Percentiles rank a stretch among this genome's conserved stretches.
Conservation (phyloP, 2,797 vertebrate genomes). For the Buphagus erythrorhynchus region DNA sequence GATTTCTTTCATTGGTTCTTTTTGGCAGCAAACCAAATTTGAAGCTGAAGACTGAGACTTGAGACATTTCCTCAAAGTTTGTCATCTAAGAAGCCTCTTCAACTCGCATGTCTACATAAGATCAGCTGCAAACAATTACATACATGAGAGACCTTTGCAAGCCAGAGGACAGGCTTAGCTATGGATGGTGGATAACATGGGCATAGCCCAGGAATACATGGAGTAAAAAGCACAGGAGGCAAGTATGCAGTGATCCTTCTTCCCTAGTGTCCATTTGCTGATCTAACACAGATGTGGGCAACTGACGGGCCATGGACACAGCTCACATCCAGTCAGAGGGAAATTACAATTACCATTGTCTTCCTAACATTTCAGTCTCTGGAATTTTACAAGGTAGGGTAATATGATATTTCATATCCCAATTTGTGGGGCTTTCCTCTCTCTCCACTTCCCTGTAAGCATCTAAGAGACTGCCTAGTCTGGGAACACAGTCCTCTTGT, state of each 20-base stretch:
- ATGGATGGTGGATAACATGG: accelerated
- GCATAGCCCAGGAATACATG: background rate
- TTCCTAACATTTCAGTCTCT: background rate
- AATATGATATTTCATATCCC: background rate
- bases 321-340: accelerated
- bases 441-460: background rate
- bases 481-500: background rate
- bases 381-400: background rate
- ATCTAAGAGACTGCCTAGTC: background rate
- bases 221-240: background rate
- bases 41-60: background rate
- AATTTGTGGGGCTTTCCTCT: background rate
- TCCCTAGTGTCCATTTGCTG: background rate
- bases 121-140: background rate
- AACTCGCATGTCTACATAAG: background rate
- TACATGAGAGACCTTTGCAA: background rate
- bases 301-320: accelerated
- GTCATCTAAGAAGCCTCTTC: background rate
- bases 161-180: background rate
- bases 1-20: background rate
- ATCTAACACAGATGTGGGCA: background rate
- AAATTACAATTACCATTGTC: background rate
- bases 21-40: background rate
- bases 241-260: background rate
- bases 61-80: background rate